Evolutionary conservation across 2,888 invertebrate species (phyloP).

Genomic region (Oligia latruncula): DNA sequence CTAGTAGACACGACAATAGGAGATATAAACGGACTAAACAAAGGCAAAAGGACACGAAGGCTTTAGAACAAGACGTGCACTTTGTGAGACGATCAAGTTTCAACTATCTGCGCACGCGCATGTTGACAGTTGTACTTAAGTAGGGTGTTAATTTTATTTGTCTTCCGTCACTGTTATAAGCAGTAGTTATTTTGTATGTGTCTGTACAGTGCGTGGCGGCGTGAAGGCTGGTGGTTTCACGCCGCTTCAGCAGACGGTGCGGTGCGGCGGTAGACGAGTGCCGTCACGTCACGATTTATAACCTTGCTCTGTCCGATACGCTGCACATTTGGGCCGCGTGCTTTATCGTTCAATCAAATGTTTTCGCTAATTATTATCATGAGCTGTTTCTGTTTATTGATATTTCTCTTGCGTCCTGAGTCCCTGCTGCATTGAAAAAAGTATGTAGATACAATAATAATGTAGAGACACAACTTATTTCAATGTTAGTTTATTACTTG

Average conservation of each 20-base stretch:
- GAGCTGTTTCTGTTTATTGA: slow-evolving; percentile 13
- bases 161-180: background rate
- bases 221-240: slow-evolving; percentile 76
- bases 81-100: background rate
- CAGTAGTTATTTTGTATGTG: slow-evolving; percentile 11
- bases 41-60: background rate
- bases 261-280: slow-evolving; percentile 4
- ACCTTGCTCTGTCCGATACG: slow-evolving; percentile 66
- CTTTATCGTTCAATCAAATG: slow-evolving; percentile 40
- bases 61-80: background rate
- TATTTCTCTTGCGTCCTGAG: slow-evolving; percentile 30
- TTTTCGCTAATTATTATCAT: slow-evolving; percentile 50
- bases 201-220: slow-evolving; percentile 60
- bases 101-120: background rate
- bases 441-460: background rate
- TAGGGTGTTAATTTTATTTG: background rate
- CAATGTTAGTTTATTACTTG: background rate
- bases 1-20: background rate
- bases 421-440: background rate
- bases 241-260: slow-evolving; percentile 55
- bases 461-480: background rate
- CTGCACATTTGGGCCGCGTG: slow-evolving; percentile 65
- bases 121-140: background rate
- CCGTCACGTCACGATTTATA: slow-evolving; percentile 46
- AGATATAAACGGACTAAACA: background rate